Percentiles rank a stretch among this genome's conserved stretches.
Evolutionary conservation across 1,140 invertebrate species (phyloP).

Genomic region (Meloidogyne hapla): DNA sequence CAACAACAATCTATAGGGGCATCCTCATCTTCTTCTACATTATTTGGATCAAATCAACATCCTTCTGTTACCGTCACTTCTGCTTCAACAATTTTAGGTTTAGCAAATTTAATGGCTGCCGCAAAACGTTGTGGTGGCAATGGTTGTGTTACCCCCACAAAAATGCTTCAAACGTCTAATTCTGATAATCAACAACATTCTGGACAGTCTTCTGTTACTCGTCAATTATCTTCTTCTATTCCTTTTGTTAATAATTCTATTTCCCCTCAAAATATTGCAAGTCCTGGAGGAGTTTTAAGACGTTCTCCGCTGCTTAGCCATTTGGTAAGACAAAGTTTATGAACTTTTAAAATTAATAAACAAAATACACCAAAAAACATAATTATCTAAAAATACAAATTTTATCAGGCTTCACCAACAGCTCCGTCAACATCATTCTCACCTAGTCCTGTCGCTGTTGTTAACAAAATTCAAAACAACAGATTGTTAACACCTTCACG

Average conservation of each 20-base stretch:
- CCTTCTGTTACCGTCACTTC: slow-evolving; percentile 19
- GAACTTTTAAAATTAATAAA: not conserved
- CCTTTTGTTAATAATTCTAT: slow-evolving; percentile 6
- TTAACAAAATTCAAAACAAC: slow-evolving; percentile 11
- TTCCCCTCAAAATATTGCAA: slow-evolving; percentile 15
- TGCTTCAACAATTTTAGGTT: slow-evolving; percentile 32
- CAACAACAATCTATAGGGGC: no score
- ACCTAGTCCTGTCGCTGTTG: not conserved
- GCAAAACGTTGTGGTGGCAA: not conserved
- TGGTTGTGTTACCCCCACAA: not conserved
- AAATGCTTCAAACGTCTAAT: not conserved
- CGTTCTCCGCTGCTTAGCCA: slow-evolving; percentile 27
- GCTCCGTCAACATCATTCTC: slow-evolving; percentile 15
- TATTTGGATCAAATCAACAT: slow-evolving; percentile 15
- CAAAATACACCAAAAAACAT: no score
- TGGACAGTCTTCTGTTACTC: not conserved
- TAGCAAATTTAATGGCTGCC: slow-evolving; percentile 33
- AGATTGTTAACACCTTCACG: slow-evolving; percentile 36
- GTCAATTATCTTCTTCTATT: not conserved
- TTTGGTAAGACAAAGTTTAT: slow-evolving; percentile 7
- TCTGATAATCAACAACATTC: slow-evolving; percentile 4
- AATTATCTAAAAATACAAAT: not conserved
- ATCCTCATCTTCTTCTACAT: not conserved
- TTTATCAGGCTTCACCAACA: slow-evolving; percentile 21
- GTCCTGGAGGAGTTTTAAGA: slow-evolving; percentile 20